Conservation (phyloP, 1,140 invertebrate species). For the Lethrus apterus region DNA sequence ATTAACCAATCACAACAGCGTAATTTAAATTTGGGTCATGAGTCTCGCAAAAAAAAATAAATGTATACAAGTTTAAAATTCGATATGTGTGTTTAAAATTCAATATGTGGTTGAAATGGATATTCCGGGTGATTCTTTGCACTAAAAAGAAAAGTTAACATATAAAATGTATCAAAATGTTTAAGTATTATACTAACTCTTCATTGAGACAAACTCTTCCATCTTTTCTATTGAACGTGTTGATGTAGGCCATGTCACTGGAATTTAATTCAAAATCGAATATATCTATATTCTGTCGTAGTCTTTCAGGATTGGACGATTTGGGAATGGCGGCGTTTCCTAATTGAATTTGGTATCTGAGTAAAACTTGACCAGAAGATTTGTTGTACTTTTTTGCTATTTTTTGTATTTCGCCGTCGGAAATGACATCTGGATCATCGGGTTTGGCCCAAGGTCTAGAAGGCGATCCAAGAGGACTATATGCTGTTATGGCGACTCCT, state of each 20-base stretch:
- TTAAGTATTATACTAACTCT: constrained; percentile 1
- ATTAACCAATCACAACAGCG: no score
- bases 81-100: no score
- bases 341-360: constrained; percentile 41
- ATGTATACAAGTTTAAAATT: no score
- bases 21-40: no score
- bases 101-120: constrained; percentile 8
- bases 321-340: constrained; percentile 52
- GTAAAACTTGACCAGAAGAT: constrained; percentile 49
- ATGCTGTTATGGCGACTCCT: constrained; percentile 51
- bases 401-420: constrained; percentile 50
- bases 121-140: neutral
- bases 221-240: constrained; percentile 9
- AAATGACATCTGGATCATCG: constrained; percentile 48
- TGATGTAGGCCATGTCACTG: constrained; percentile 38
- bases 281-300: constrained; percentile 48
- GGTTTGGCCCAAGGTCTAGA: constrained; percentile 42
- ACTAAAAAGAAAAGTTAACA: neutral
- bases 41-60: no score
- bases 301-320: constrained; percentile 47
- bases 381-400: constrained; percentile 54
- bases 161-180: neutral
- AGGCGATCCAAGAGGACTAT: constrained; percentile 51
- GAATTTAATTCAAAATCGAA: constrained; percentile 46
- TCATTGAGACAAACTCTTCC: constrained; percentile 1